These are phyloP conservation scores for Acanthornis magna DNA, from an alignment of 2,797 vertebrate species.

Conservation along the genomic window DNA sequence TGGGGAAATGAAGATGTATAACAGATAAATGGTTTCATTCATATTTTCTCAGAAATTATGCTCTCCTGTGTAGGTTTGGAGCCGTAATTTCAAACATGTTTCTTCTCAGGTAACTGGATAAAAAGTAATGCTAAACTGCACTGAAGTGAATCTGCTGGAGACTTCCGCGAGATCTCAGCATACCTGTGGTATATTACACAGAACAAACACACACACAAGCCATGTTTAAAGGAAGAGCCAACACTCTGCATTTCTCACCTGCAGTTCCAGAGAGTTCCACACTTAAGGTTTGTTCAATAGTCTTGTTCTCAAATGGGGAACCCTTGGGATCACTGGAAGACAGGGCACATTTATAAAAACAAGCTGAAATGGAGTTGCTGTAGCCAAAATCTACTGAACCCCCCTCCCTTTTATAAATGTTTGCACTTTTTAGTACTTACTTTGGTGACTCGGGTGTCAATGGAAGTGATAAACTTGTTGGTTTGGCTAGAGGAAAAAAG, in stretches of 20 bases:
- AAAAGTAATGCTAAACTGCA: conserved; percentile 1
- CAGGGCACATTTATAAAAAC: conserved; percentile 89
- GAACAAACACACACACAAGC: conserved; percentile 18
- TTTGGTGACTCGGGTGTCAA: conserved; percentile 99
- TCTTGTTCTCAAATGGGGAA: conserved; percentile 99
- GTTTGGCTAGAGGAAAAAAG: conserved; percentile 91
- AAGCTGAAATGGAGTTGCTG: conserved; percentile 80
- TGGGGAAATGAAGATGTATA: background rate
- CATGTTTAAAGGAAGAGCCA: conserved; percentile 30
- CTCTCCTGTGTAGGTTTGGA: conserved; percentile 1
- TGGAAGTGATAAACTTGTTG: conserved; percentile 99
- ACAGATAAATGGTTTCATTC: conserved; percentile 49
- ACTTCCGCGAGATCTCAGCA: background rate
- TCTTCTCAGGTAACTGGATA: conserved; percentile 8
- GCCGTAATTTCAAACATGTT: background rate
- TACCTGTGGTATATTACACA: background rate
- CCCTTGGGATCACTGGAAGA: conserved; percentile 99
- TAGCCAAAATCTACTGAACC: conserved; percentile 82
- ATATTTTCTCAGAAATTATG: conserved; percentile 53
- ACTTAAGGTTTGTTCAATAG: conserved; percentile 99
- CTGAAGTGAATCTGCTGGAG: conserved; percentile 20
- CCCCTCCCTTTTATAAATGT: conserved; percentile 85
- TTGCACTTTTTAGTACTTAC: conserved; percentile 97
- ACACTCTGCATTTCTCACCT: conserved; percentile 80
- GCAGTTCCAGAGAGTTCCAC: conserved; percentile 99